Evolutionary conservation across 2,888 invertebrate genomes (phyloP), one percentile per base, ranked within the genome.

Genomic region (Laspeyria flexula): DNA sequence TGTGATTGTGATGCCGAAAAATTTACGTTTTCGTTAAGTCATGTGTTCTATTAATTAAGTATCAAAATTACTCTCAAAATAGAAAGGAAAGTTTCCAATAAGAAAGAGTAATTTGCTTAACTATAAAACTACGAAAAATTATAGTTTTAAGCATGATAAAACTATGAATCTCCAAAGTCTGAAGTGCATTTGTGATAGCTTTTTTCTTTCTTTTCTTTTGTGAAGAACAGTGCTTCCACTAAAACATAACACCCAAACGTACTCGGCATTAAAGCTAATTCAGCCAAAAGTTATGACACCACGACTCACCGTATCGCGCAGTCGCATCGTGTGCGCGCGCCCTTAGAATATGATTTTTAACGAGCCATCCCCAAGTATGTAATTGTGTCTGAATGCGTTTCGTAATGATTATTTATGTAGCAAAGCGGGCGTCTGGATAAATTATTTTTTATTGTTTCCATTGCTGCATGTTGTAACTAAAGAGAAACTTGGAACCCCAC

Each of bases 361-460:
- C 85, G 83, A 82, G 65, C 81, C 81, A 77, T 76, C 81, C 79
- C 82, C 78, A 76, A 83, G 82, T 82, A 83, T 85, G 85, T 86
- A 85, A 87, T 86, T 86, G 83, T 79, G 79, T 77, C 75, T 78
- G 83, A 83, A 86, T 81, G 80, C 79, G 78, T 73, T 77, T 69
- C 73, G 71, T 86, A 86, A 88, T 85, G 79, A 84, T 86, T 84
- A 86, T 86, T 88, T 88, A 86, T 82, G 83, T 75, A 66, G 73
- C 75, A 65, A 65, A 73, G 71, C 60, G 61, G 60, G 69, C 71
- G 77, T 71, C 65, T 68, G 71, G 72, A 62, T 68, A 80, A 83
- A 86, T 86, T 83, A 86, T 83, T 86, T 86, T 87, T 86, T 87
- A 88, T 83, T 79, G 81, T 78, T 77, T 75, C 67, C 76, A 75